Evolutionary conservation across 2,888 invertebrate genomes (phyloP).

Genomic region (Lepeophtheirus nordmannii): DNA sequence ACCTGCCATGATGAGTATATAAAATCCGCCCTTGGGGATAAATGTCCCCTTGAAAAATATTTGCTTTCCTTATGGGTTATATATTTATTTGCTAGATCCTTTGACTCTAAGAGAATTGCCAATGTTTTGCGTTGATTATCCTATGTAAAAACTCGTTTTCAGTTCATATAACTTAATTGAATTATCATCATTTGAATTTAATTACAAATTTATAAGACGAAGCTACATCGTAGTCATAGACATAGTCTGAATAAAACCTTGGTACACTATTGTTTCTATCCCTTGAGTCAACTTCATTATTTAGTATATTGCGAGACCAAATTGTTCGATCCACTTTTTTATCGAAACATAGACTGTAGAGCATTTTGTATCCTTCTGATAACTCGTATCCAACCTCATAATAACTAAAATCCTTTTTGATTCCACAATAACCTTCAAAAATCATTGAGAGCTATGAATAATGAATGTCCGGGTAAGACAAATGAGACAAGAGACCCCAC

Average conservation of each 20-base stretch:
- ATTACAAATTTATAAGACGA: not conserved
- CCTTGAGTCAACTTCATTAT: not conserved
- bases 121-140: not conserved
- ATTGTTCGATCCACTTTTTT: not conserved
- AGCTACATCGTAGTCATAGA: not conserved
- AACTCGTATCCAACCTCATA: too few relatives aligned
- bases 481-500: too few relatives aligned
- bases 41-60: not conserved
- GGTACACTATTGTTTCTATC: not conserved
- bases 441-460: too few relatives aligned
- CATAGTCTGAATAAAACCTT: not conserved
- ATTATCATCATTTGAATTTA: not conserved
- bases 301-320: not conserved
- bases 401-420: too few relatives aligned
- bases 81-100: not conserved
- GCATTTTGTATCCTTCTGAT: too few relatives aligned
- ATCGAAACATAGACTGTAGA: too few relatives aligned
- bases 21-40: conserved; percentile 2
- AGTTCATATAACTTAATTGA: not conserved
- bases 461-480: too few relatives aligned
- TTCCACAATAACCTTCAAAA: too few relatives aligned
- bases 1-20: conserved; percentile 11
- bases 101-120: not conserved
- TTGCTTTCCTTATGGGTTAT: not conserved
- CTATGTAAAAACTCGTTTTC: not conserved